Base-by-base conservation (phyloP, 2,888 invertebrate genomes). In the Syritta pipiens region DNA sequence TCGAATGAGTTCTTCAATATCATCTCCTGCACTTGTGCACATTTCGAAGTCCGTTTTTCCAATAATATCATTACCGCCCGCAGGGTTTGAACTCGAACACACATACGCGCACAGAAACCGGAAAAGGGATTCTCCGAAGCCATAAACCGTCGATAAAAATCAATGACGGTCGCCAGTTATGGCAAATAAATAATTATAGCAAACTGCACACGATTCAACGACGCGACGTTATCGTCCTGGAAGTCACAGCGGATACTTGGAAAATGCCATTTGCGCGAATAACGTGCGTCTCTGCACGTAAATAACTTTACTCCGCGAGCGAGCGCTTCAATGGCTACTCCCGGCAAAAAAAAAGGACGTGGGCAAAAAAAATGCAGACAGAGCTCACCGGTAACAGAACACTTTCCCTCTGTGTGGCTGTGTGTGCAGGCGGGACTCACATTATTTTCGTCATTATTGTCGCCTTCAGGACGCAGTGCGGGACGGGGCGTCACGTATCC, bases 371-470 rank as follows among this genome's bases (percentile, higher is more conserved):
- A 37, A 49, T 7, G 35, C 48, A 46, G 60, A 60, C 48, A 59
- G 32, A n/a, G n/a, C n/a, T n/a, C n/a, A n/a, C n/a, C n/a, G n/a
- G n/a, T n/a, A n/a, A n/a, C n/a, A n/a, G n/a, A n/a, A n/a, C n/a
- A n/a, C n/a, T n/a, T n/a, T n/a, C n/a, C n/a, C n/a, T n/a, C n/a
- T n/a, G n/a, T n/a, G n/a, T n/a, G n/a, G n/a, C n/a, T n/a, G n/a
- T n/a, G n/a, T n/a, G 12, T 17, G 37, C 6, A 5, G 37, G 17
- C 17, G 37, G 37, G 28, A 6, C 19, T 51, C 55, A 76, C 63
- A 76, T 76, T 57, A 76, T 63, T 57, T 51, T 57, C 28, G 57
- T 63, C 69, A 76, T 71, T 76, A 76, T 71, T 76, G 69, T 76
- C 76, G 63, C 69, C 57, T 71, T 37, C 37, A 37, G 17, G 37